These are phyloP conservation scores for Eublepharis macularius DNA, from an alignment of 2,113 vertebrate species.

Conservation along the genomic window DNA sequence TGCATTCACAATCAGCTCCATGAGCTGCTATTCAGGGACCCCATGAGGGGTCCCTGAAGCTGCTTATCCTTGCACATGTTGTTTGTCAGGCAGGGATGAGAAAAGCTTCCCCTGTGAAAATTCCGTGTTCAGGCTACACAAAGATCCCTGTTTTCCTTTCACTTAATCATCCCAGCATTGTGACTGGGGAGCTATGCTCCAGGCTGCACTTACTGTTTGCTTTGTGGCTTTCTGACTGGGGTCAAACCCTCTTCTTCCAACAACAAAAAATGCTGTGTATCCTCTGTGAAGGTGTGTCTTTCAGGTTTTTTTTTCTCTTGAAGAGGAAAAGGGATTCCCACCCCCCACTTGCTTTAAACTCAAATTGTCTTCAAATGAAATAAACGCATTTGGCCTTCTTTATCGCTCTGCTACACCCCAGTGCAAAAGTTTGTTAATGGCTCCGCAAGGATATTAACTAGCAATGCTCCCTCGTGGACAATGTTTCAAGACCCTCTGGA, in stretches of 20 bases:
- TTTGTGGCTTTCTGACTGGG: conserved; percentile 12
- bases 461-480: conserved; percentile 69
- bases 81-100: neutral
- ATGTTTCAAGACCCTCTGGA: conserved; percentile 66
- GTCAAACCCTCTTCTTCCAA: neutral
- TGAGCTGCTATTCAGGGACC: too few species aligned
- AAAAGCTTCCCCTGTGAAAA: neutral
- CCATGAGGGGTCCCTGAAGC: too few species aligned
- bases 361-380: conserved; percentile 55
- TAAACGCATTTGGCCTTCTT: conserved; percentile 44
- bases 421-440: conserved; percentile 56
- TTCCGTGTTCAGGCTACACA: neutral
- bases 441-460: conserved; percentile 66
- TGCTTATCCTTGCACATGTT: neutral
- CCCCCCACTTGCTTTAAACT: conserved; percentile 30
- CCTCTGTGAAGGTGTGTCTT: conserved; percentile 1
- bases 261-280: conserved; percentile 25
- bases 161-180: neutral
- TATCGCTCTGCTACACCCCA: conserved; percentile 44
- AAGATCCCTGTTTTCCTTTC: neutral
- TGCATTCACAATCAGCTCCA: too few species aligned
- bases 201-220: neutral
- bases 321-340: conserved; percentile 32
- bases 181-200: neutral
- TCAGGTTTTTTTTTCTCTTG: conserved; percentile 26